phyloP scores from a whole-genome alignment of 92 coral and sea anemone species.

The Phenganax stokvisi region DNA sequence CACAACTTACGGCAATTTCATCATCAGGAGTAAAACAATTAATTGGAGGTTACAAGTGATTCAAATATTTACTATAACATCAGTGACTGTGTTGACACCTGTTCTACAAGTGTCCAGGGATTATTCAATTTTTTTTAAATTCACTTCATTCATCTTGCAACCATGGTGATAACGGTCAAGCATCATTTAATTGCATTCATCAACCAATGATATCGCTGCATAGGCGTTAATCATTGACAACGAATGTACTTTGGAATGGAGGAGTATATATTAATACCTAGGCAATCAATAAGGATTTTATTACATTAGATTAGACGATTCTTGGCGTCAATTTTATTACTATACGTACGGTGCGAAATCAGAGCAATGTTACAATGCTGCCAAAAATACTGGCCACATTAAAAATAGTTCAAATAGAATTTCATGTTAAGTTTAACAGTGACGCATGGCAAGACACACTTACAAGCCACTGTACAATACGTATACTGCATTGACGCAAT shows the following conservation, averaged over 20 bases:
- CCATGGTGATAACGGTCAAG: conserved; percentile 40
- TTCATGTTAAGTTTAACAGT: too few species aligned
- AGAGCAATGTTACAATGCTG: too few species aligned
- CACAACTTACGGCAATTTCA: conserved; percentile 1
- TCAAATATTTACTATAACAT: conserved; percentile 1
- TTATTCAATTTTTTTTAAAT: background rate
- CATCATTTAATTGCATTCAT: conserved; percentile 15
- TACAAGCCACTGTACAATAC: too few species aligned
- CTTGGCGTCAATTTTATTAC: background rate
- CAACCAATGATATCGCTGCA: conserved; percentile 15
- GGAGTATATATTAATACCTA: background rate
- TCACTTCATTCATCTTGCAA: conserved; percentile 15
- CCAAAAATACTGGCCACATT: too few species aligned
- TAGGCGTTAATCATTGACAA: conserved; percentile 21
- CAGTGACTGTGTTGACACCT: conserved; percentile 20
- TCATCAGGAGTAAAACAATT: background rate
- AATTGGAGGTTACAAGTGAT: background rate
- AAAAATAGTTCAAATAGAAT: too few species aligned
- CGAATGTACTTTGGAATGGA: conserved; percentile 7
- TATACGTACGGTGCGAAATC: background rate
- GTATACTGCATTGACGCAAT: too few species aligned
- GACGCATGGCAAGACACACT: too few species aligned
- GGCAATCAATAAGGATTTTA: background rate
- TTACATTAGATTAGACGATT: background rate
- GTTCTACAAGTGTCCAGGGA: conserved; percentile 7